These are phyloP conservation scores for Augochlora pura DNA, from an alignment of 1,140 invertebrate genomes.

Conservation along the genomic window DNA sequence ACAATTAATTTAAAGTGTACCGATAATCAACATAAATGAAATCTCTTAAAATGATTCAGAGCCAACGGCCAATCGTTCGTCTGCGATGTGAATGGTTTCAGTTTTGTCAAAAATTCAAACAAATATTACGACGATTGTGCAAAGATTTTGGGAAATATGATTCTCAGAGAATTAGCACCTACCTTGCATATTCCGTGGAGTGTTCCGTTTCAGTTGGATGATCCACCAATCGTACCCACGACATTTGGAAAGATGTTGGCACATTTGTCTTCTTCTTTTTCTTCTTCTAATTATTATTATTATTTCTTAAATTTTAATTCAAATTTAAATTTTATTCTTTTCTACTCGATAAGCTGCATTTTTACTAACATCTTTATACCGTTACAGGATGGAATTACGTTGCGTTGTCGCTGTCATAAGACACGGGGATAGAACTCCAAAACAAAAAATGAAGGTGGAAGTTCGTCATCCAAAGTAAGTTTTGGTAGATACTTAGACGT, in stretches of 20 bases:
- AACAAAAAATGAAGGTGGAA: constrained; percentile 99
- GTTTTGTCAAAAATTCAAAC: constrained; percentile 99
- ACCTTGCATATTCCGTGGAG: constrained; percentile 98
- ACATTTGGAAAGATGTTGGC: constrained; percentile 98
- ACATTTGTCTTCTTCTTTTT: too few relatives aligned
- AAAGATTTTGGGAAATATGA: constrained; percentile 97
- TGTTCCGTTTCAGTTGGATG: constrained; percentile 97
- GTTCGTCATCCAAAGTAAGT: constrained; percentile 95
- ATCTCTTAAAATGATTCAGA: constrained; percentile 77
- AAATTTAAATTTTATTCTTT: not conserved
- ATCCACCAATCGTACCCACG: constrained; percentile 99
- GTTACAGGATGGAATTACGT: constrained; percentile 94
- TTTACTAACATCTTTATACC: constrained; percentile 11
- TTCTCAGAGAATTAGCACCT: constrained; percentile 94
- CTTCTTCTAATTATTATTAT: too few relatives aligned
- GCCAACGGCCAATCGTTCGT: constrained; percentile 99
- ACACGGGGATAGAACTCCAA: constrained; percentile 99
- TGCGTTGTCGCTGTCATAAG: constrained; percentile 99
- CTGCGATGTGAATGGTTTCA: constrained; percentile 99
- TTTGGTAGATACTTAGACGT: not conserved
- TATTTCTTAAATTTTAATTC: too few relatives aligned
- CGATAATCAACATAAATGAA: not conserved
- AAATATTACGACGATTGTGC: constrained; percentile 99
- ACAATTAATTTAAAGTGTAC: not conserved
- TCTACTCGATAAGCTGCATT: not conserved